A percentile compares a stretch with the other conserved stretches of the same genome.
These are phyloP conservation scores for Pocota personata DNA, from an alignment of 2,888 invertebrate species.

Conservation along the genomic window DNA sequence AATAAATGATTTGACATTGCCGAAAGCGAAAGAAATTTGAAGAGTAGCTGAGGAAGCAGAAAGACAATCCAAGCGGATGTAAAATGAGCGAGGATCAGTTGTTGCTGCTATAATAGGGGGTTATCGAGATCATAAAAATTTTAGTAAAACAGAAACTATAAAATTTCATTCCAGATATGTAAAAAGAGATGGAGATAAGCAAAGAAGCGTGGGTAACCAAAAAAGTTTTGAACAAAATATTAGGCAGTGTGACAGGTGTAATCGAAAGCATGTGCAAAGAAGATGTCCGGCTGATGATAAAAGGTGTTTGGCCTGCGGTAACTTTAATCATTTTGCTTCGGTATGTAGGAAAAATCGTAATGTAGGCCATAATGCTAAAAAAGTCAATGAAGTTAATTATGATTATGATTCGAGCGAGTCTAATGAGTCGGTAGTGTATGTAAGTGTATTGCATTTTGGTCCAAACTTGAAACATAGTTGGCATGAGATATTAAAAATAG, in stretches of 20 bases:
- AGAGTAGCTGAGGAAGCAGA: constrained; percentile 17
- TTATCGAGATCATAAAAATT: background rate
- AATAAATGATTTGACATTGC: background rate
- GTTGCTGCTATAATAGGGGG: constrained; percentile 1
- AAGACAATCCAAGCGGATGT: constrained; percentile 4
- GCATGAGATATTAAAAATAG: constrained; percentile 28
- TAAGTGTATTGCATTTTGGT: constrained; percentile 12
- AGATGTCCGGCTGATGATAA: constrained; percentile 26
- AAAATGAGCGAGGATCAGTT: constrained; percentile 6
- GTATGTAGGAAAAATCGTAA: constrained; percentile 8
- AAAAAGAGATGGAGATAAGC: constrained; percentile 2
- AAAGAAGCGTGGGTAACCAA: background rate
- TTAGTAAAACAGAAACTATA: background rate
- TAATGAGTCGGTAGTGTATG: constrained; percentile 23
- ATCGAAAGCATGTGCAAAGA: constrained; percentile 14
- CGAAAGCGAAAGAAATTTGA: constrained; percentile 16
- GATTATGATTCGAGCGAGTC: constrained; percentile 17
- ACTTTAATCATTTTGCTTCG: constrained; percentile 8
- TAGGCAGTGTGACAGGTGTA: background rate
- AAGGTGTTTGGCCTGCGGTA: constrained; percentile 23
- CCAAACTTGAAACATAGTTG: constrained; percentile 4
- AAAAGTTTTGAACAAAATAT: background rate
- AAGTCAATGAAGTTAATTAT: constrained; percentile 28
- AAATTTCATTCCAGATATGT: background rate
- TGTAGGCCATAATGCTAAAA: background rate